Evolutionary conservation across 2,113 vertebrate genomes (phyloP), one percentile per base, ranked within the genome.

Genomic region (Pollachius pollachius): DNA sequence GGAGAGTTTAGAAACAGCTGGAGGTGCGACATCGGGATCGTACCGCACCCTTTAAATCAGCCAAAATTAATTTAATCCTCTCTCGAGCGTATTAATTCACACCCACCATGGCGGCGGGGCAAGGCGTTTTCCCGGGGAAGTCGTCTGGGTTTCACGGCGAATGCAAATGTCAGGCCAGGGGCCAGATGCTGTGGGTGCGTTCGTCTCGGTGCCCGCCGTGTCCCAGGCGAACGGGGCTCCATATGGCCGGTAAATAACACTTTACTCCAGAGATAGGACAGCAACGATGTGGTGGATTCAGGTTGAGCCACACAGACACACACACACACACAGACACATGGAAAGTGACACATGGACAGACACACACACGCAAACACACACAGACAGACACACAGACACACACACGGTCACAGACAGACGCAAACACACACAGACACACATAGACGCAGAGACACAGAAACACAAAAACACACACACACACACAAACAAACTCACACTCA

Each of bases 61-160:
- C 41, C 41, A 48, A 48, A 48, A 48, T 48, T 48, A 48, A 48
- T 48, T 48, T 48, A 48, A 48, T 7, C 59, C 69, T 37, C 76
- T 67, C 52, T 73, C 76, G 27, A 58, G 68, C 2, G 5, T 52
- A 18, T 67, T 62, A 68, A 1, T 60, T 76, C 63, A 79, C 75
- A 74, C 75, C 78, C 19, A 34, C 15, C 2, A 4, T 13, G 72
- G 11, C 65, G 27, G 15, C 52, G 17, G 65, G 21, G 21, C 1
- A 23, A 82, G 85, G 88, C 81, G 84, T 90, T 90, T 89, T 59
- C 41, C 60, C 48, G 65, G 72, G 41, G 71, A 57, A 88, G 85
- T 74, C 81, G 68, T 74, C 21, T 17, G 62, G 74, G 84, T 82
- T 89, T 87, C 81, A 83, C 72, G 21, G 73, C 59, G 71, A 66